Conservation (phyloP, 2,113 vertebrate genomes). For the Chauna torquata region DNA sequence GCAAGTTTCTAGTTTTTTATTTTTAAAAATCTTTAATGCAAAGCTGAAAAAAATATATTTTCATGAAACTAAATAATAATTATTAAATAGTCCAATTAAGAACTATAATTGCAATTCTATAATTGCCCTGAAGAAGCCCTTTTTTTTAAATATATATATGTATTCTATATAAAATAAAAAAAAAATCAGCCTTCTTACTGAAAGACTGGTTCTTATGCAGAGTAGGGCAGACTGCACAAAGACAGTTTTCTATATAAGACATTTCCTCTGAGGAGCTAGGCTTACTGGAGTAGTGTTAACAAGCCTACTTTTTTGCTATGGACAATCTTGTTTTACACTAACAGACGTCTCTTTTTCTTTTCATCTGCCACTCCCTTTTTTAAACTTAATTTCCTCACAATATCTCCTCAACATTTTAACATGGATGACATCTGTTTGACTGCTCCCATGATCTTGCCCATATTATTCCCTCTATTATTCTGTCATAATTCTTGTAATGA, state of each 20-base stretch:
- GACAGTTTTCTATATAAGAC: background rate
- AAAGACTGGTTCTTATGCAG: background rate
- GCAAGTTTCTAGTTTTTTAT: background rate
- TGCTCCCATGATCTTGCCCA: background rate
- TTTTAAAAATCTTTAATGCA: background rate
- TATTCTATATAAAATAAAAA: background rate
- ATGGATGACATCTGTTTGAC: background rate
- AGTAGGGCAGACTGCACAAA: background rate
- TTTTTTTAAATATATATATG: background rate
- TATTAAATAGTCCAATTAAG: background rate
- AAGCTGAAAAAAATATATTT: background rate
- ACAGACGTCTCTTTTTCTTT: background rate
- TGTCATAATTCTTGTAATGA: conserved; percentile 11
- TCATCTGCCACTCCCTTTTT: too few relatives aligned
- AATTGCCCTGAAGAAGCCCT: background rate
- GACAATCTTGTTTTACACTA: background rate
- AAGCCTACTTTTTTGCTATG: background rate
- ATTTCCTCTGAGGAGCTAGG: background rate
- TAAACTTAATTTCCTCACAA: background rate
- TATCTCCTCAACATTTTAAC: background rate
- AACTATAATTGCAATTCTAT: background rate
- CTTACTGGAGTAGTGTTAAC: background rate
- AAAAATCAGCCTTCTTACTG: background rate
- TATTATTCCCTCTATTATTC: background rate
- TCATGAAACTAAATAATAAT: background rate